Conservation (phyloP, 2,113 vertebrate species). For the Cyanistes caeruleus region DNA sequence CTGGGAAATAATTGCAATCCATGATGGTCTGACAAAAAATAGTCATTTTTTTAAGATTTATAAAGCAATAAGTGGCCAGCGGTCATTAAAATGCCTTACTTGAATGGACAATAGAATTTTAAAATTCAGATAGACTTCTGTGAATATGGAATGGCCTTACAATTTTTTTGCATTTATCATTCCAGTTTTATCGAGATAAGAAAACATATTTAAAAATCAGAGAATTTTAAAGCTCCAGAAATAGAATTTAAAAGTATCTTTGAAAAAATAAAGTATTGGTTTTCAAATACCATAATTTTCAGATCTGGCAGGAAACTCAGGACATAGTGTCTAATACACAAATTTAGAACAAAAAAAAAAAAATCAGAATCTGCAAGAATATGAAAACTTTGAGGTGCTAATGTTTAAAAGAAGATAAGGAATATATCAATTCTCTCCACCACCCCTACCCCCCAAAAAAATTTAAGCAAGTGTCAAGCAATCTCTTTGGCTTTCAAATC, state of each 20-base stretch:
- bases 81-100: not conserved
- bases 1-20: not conserved
- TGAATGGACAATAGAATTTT: not conserved
- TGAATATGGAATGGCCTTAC: not conserved
- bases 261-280: not conserved
- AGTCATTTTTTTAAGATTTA: not conserved
- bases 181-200: rapidly evolving
- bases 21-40: not conserved
- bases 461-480: not conserved
- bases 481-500: not conserved
- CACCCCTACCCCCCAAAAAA: rapidly evolving
- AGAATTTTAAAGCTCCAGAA: not conserved
- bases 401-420: not conserved
- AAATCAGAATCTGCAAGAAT: not conserved
- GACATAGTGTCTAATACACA: not conserved
- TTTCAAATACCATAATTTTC: not conserved
- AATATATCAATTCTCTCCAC: not conserved
- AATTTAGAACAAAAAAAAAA: not conserved
- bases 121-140: not conserved
- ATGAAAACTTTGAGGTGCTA: not conserved
- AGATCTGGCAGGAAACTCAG: not conserved
- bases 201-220: not conserved
- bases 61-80: not conserved
- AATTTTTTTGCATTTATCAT: not conserved
- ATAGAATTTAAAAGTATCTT: not conserved